These are phyloP conservation scores for Heliconius himera DNA, from an alignment of 1,140 invertebrate species.

Conservation along the genomic window DNA sequence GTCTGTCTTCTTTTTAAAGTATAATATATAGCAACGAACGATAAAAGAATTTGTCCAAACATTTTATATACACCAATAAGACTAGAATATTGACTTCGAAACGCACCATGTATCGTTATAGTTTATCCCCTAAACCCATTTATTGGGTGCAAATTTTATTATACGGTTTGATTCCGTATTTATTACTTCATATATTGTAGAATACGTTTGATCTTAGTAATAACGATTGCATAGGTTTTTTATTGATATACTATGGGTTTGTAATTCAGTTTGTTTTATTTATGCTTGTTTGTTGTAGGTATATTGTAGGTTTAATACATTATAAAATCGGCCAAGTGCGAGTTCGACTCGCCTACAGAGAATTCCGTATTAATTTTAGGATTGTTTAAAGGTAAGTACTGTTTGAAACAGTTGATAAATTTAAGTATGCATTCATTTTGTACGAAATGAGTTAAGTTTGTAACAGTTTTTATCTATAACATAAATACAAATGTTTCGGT, in stretches of 20 bases:
- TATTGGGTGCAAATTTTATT: slow-evolving; percentile 12
- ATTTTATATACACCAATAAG: neutral
- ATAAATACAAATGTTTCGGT: too few relatives aligned
- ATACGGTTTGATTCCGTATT: neutral
- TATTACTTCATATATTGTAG: neutral
- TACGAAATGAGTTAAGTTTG: too few relatives aligned
- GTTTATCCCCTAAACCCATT: slow-evolving; percentile 17
- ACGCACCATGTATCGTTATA: neutral
- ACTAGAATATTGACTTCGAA: neutral
- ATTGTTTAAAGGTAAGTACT: too few relatives aligned
- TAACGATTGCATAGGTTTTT: neutral
- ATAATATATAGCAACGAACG: neutral
- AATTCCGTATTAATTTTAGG: too few relatives aligned
- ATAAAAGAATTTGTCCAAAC: neutral
- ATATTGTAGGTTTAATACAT: too few relatives aligned
- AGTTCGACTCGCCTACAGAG: too few relatives aligned
- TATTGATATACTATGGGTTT: neutral
- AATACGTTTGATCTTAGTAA: neutral
- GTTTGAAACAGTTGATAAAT: too few relatives aligned
- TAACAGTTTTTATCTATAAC: too few relatives aligned
- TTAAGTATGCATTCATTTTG: too few relatives aligned
- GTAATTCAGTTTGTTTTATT: neutral
- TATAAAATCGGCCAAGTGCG: too few relatives aligned
- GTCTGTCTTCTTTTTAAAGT: neutral
- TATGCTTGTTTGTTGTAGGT: too few relatives aligned